Conservation (phyloP, 2,113 vertebrate genomes). For the Urocitellus parryii region DNA sequence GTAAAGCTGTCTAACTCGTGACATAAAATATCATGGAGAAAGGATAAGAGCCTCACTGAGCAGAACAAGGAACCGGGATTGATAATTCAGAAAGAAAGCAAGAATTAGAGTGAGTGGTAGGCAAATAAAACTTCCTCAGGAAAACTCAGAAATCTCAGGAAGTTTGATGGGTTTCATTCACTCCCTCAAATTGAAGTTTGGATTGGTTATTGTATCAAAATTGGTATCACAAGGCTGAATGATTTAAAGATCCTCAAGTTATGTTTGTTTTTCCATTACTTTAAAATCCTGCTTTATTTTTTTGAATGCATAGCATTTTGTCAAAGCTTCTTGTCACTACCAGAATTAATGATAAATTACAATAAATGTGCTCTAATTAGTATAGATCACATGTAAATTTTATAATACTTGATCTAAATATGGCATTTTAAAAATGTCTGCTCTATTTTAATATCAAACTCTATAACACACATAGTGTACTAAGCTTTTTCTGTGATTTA, state of each 20-base stretch:
- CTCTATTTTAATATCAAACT: neutral
- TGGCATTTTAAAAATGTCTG: neutral
- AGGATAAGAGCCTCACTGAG: neutral
- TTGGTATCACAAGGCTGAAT: neutral
- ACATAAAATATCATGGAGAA: neutral
- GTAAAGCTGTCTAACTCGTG: no score
- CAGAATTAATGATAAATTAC: neutral
- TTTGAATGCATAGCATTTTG: neutral
- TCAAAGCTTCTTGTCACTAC: neutral
- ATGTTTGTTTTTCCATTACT: neutral
- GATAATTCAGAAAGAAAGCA: neutral
- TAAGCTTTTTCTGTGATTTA: neutral
- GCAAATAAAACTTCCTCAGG: neutral
- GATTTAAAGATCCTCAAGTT: neutral
- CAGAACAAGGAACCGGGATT: neutral
- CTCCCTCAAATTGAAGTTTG: neutral
- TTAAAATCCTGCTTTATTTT: neutral
- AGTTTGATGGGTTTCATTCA: neutral
- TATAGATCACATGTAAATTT: neutral
- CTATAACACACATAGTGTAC: neutral
- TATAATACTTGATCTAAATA: neutral
- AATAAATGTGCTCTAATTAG: neutral
- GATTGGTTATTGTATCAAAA: neutral
- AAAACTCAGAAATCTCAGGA: conserved; percentile 21
- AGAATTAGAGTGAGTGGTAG: neutral